phyloP scores from a whole-genome alignment of 2,113 vertebrate species.

The Festucalex cinctus region DNA sequence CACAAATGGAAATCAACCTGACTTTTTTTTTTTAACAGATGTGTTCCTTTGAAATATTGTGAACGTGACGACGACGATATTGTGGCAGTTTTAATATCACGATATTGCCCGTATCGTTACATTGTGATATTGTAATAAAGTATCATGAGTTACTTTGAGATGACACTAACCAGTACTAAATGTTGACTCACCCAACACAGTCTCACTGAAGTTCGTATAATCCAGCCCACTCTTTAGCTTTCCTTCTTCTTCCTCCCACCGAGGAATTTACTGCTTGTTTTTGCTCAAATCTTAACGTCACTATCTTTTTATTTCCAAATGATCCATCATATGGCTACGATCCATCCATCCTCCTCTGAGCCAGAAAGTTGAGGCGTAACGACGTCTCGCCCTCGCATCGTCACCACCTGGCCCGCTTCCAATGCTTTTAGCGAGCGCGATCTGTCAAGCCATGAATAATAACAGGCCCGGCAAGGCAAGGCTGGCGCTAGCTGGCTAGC shows the following conservation, averaged over 20 bases:
- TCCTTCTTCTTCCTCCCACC: slow-evolving; percentile 59
- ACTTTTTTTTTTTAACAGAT: too few species aligned
- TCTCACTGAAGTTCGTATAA: slow-evolving; percentile 2
- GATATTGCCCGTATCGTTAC: too few species aligned
- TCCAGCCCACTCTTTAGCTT: slow-evolving; percentile 29
- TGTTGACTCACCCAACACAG: too few species aligned
- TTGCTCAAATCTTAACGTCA: not conserved
- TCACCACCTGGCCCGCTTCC: slow-evolving; percentile 89
- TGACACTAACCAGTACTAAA: too few species aligned
- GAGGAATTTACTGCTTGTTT: slow-evolving; percentile 19
- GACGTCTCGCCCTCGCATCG: slow-evolving; percentile 75
- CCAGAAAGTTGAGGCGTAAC: slow-evolving; percentile 61
- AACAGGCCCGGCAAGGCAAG: slow-evolving; percentile 90
- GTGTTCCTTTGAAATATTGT: too few species aligned
- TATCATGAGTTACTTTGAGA: too few species aligned
- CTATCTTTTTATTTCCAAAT: slow-evolving; percentile 14
- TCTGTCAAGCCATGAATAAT: slow-evolving; percentile 99
- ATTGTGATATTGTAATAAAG: too few species aligned
- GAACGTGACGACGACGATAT: too few species aligned
- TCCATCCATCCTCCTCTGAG: slow-evolving; percentile 31
- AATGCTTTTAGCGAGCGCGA: slow-evolving; percentile 97
- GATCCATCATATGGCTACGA: slow-evolving; percentile 4
- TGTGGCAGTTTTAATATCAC: too few species aligned
- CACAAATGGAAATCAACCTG: too few species aligned
- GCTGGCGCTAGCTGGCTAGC: slow-evolving; percentile 79